Percentiles rank a stretch among this genome's conserved stretches.
Conservation (phyloP, 2,797 vertebrate species). For the Hydrolagus colliei region DNA sequence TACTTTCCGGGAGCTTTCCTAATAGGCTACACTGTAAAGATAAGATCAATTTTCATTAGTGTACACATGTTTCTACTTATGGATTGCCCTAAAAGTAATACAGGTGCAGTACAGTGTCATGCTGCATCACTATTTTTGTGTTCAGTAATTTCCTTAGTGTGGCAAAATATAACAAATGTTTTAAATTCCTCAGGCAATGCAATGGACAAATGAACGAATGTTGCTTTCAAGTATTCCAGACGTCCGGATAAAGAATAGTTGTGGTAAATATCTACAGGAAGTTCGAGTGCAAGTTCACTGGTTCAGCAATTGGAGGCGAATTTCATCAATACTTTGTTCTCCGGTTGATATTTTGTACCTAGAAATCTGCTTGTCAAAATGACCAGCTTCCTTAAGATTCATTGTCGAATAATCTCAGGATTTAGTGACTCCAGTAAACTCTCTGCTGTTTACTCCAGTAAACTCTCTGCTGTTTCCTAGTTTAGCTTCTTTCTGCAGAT, state of each 20-base stretch:
- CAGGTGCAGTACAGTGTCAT: neutral
- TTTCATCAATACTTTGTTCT: too few relatives aligned
- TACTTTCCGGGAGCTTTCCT: neutral
- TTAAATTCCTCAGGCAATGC: neutral
- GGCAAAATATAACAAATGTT: neutral
- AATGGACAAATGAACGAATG: neutral
- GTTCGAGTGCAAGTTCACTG: too few relatives aligned
- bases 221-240: constrained; percentile 34
- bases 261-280: too few relatives aligned
- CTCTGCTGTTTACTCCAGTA: constrained; percentile 36
- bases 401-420: constrained; percentile 34
- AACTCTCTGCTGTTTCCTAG: constrained; percentile 36
- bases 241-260: constrained; percentile 5
- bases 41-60: constrained; percentile 13
- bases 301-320: too few relatives aligned
- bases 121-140: neutral
- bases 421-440: constrained; percentile 40
- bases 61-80: neutral
- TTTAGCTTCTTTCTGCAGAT: constrained; percentile 34
- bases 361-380: constrained; percentile 10
- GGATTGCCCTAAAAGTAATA: too few relatives aligned
- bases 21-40: neutral
- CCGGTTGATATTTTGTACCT: neutral
- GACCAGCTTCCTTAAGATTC: constrained; percentile 30
- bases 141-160: neutral